phyloP scores from a whole-genome alignment of 2,113 vertebrate genomes.

The Sphyrna mokarran region DNA sequence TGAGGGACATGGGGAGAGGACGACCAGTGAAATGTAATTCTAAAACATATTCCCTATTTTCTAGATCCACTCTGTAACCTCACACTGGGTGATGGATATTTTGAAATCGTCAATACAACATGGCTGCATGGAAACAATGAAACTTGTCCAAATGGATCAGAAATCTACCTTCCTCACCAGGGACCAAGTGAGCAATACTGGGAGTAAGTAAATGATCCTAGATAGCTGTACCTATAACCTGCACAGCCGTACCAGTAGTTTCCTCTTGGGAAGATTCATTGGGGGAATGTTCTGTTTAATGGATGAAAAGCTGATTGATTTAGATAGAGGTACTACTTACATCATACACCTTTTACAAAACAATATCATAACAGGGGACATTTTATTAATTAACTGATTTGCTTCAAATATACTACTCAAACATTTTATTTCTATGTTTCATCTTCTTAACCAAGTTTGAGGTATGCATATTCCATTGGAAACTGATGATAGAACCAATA shows the following conservation, averaged over 20 bases:
- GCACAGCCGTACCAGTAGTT: not conserved
- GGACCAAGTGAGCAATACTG: slow-evolving; percentile 84
- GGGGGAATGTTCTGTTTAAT: not conserved
- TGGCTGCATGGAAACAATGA: slow-evolving; percentile 51
- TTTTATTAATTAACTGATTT: not conserved
- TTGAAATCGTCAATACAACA: slow-evolving; percentile 48
- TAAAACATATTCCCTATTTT: not conserved
- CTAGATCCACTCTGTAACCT: slow-evolving; percentile 53
- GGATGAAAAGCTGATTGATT: not conserved
- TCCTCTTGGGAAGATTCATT: not conserved
- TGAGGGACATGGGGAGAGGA: not conserved
- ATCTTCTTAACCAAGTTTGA: no score
- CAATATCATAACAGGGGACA: not conserved
- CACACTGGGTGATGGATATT: not conserved
- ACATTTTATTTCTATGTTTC: no score
- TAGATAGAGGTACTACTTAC: not conserved
- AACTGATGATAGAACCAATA: no score
- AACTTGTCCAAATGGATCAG: slow-evolving; percentile 54
- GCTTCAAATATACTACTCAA: not conserved
- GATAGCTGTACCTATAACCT: not conserved
- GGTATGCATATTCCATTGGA: no score
- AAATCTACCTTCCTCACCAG: slow-evolving; percentile 53
- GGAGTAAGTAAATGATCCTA: slow-evolving; percentile 68
- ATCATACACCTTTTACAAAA: not conserved
- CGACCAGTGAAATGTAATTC: not conserved